Base-by-base conservation (phyloP, 2,888 invertebrate genomes). In the Amphimallon solstitiale region DNA sequence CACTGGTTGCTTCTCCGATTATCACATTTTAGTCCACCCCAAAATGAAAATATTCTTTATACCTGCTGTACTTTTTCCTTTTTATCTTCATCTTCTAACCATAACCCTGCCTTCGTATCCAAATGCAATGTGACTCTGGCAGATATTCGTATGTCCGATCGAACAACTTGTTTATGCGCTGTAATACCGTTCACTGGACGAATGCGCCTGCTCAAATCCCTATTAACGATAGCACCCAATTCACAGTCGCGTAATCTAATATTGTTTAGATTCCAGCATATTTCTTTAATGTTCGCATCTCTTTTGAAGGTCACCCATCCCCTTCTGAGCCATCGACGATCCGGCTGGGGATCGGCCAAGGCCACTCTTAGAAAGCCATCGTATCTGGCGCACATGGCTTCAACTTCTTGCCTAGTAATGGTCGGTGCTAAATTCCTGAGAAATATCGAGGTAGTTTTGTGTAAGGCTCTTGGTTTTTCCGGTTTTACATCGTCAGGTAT, bases 231-330 rank as follows among this genome's bases (percentile, higher is more conserved):
- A 5, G 97, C 95, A 14, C 95, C 95, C 72, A 97, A 84, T 81
- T 97, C 97, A 80, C 94, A 94, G 77, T 97, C 97, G 70, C 91
- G 89, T 70, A 93, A 84, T 89, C 98, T 87, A 69, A 97, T 94
- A 74, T 95, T 97, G 80, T 98, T 98, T 43, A 99, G 87, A 80
- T 95, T 96, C 98, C 98, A 99, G 83, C 98, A 99, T 72, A 99
- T 98, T 80, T 99, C 98, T 80, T 98, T 98, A 72, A 99, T 98
- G 83, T 98, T 98, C 48, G 98, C 97, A 77, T 95, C 93, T 15
- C 97, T 87, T 72, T 94, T 92, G 83, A 98, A 98, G 0, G 98
- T 98, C 35, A 98, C 97, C 98, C 98, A 99, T 40, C 98, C 99
- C 52, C 98, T 89, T 10, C 99, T 90, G 82, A 95, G 93, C 93